Evolutionary conservation across 2,113 vertebrate species (phyloP).

Genomic region (Haemorhous mexicanus): DNA sequence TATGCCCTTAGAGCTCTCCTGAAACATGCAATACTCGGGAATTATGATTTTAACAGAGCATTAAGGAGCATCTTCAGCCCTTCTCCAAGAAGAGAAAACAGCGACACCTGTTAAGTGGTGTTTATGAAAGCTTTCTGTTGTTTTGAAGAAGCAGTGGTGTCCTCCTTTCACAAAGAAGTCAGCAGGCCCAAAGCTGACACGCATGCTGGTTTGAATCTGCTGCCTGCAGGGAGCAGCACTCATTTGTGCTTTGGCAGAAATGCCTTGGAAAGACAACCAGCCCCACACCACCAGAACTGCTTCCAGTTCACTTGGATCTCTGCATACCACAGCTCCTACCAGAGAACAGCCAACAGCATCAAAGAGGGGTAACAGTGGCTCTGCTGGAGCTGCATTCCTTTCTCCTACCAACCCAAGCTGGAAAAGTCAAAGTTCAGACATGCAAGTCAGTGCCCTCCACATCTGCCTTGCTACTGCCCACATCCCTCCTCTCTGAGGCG

Average conservation of each 20-base stretch:
- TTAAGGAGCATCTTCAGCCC: not conserved
- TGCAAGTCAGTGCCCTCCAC: not conserved
- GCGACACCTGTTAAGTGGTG: not conserved
- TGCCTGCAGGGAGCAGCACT: accelerated
- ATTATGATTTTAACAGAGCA: not conserved
- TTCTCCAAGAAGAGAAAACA: not conserved
- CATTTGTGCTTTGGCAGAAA: not conserved
- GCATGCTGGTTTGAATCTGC: not conserved
- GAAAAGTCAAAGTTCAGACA: not conserved
- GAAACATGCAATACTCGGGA: not conserved
- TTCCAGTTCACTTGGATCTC: not conserved
- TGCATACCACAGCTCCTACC: not conserved
- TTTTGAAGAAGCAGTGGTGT: not conserved
- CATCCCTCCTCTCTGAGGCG: not conserved
- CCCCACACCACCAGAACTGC: too few relatives aligned
- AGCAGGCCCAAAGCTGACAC: not conserved
- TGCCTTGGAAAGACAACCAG: not conserved
- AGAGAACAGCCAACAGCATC: accelerated
- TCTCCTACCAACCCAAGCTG: not conserved
- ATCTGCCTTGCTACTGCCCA: not conserved
- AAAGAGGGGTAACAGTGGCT: not conserved
- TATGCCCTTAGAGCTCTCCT: not conserved
- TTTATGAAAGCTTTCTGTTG: not conserved
- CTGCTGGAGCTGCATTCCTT: not conserved
- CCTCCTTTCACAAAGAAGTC: not conserved